Evolutionary conservation across 1,140 invertebrate genomes (phyloP).

Genomic region (Ruditapes philippinarum): DNA sequence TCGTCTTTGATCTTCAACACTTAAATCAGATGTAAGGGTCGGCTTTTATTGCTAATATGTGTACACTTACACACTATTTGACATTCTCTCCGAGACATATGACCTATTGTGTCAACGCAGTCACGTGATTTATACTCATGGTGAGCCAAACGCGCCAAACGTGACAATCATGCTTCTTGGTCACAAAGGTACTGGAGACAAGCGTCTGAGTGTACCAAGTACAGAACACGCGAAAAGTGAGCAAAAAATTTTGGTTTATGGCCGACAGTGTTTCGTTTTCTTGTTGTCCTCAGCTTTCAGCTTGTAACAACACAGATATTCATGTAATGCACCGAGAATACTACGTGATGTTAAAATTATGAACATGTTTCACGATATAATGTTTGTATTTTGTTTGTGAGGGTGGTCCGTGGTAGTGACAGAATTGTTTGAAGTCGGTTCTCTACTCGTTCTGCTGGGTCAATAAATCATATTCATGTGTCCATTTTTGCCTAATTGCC

Average conservation of each 20-base stretch:
- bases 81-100: slow-evolving; percentile 44
- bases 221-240: slow-evolving; percentile 38
- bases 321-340: slow-evolving; percentile 13
- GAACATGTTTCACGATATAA: slow-evolving; percentile 6
- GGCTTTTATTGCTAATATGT: slow-evolving; percentile 28
- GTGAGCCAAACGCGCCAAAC: slow-evolving; percentile 31
- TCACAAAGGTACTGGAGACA: slow-evolving; percentile 43
- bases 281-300: slow-evolving; percentile 5
- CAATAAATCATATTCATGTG: slow-evolving; percentile 8
- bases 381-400: not conserved
- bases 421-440: not conserved
- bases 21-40: not conserved
- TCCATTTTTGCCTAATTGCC: not conserved
- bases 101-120: slow-evolving; percentile 46
- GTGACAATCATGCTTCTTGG: slow-evolving; percentile 25
- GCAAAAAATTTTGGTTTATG: slow-evolving; percentile 33
- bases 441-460: not conserved
- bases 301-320: not conserved
- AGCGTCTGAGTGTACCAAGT: slow-evolving; percentile 43
- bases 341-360: slow-evolving; percentile 6
- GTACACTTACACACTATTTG: slow-evolving; percentile 28
- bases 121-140: slow-evolving; percentile 53
- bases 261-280: slow-evolving; percentile 4
- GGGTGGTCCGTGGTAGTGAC: not conserved
- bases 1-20: not conserved